phyloP scores from a whole-genome alignment of 2,888 invertebrate species.

The Proisotoma minuta region DNA sequence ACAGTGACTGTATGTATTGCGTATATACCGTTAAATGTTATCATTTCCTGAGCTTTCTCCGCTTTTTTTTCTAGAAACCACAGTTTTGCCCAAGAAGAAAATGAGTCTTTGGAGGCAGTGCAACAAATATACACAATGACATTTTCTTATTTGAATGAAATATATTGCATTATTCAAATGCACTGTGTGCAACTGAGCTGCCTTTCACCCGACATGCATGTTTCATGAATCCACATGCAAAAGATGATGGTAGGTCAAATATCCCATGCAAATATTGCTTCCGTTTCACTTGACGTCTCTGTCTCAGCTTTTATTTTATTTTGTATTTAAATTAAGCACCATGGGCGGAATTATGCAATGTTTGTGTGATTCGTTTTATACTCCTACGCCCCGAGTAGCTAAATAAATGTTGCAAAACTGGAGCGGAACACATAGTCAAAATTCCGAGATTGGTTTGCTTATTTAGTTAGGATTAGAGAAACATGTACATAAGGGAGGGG shows the following conservation, averaged over 20 bases:
- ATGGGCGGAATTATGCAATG: too few relatives aligned
- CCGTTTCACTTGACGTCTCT: neutral
- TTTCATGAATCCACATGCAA: neutral
- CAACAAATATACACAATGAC: neutral
- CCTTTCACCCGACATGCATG: constrained; percentile 1
- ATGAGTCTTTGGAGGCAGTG: too few relatives aligned
- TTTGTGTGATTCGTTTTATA: neutral
- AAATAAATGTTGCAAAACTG: too few relatives aligned
- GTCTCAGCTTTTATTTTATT: neutral
- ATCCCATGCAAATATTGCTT: constrained; percentile 1
- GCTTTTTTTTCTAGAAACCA: too few relatives aligned
- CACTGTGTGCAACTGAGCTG: neutral
- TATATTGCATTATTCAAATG: constrained; percentile 6
- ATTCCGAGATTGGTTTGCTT: too few relatives aligned
- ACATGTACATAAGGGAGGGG: neutral
- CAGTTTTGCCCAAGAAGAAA: too few relatives aligned
- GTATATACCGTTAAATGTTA: too few relatives aligned
- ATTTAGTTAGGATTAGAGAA: too few relatives aligned
- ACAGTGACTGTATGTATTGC: too few relatives aligned
- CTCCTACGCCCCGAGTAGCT: neutral
- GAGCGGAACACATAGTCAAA: too few relatives aligned
- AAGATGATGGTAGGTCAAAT: neutral
- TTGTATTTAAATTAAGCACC: too few relatives aligned
- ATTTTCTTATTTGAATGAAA: constrained; percentile 5
- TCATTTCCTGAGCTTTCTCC: too few relatives aligned